A percentile compares a stretch with the other conserved stretches of the same genome.
Conservation (phyloP, 2,113 vertebrate species). For the Grallaria varia region DNA sequence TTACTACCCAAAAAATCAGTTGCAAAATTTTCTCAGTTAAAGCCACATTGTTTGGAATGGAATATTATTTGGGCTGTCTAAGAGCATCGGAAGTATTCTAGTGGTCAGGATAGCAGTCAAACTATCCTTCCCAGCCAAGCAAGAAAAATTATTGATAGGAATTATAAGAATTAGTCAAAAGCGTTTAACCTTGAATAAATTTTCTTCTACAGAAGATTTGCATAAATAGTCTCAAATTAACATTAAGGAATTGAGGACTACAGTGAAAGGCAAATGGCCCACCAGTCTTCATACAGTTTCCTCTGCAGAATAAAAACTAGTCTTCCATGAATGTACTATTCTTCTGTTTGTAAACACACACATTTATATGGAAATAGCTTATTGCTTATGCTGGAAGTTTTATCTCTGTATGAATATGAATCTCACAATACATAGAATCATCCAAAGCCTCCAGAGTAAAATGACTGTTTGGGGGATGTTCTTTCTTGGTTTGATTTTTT, state of each 20-base stretch:
- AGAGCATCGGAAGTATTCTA: neutral
- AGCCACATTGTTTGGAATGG: neutral
- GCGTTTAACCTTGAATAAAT: neutral
- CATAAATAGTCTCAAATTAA: neutral
- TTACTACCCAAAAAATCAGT: neutral
- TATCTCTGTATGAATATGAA: neutral
- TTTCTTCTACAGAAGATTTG: neutral
- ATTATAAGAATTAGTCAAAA: neutral
- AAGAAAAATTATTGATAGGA: neutral
- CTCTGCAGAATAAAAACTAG: neutral
- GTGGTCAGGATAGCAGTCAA: neutral
- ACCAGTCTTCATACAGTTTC: neutral
- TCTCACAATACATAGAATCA: neutral
- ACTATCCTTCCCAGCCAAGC: neutral
- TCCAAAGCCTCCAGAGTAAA: neutral
- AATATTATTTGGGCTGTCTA: neutral
- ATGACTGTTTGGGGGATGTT: neutral
- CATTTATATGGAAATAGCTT: neutral
- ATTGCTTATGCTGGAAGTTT: neutral
- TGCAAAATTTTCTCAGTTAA: neutral
- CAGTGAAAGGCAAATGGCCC: neutral
- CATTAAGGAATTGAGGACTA: neutral
- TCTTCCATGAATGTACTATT: rapidly evolving
- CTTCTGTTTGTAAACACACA: neutral
- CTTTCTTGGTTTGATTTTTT: neutral